Evolutionary conservation across 2,888 invertebrate genomes (phyloP).

Genomic region (Brenthis daphne): DNA sequence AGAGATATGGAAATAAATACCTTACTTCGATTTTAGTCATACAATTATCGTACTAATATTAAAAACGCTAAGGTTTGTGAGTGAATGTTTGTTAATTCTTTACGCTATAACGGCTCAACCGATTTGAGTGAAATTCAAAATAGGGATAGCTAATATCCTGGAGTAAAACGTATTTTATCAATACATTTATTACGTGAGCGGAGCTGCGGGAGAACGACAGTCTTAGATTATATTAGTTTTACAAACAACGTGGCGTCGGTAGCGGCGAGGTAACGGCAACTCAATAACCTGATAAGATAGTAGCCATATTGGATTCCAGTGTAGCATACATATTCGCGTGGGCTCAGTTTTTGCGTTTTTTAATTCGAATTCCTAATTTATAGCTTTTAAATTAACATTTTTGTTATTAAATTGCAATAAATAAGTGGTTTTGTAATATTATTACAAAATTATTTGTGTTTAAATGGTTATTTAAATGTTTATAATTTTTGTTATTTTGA

Average conservation of each 20-base stretch:
- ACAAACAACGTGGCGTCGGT: constrained; percentile 18
- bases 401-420: constrained; percentile 5
- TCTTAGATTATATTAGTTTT: too few relatives aligned
- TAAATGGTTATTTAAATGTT: too few relatives aligned
- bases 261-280: constrained; percentile 37
- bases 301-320: constrained; percentile 73
- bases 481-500: too few relatives aligned
- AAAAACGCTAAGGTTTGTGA: too few relatives aligned
- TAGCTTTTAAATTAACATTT: neutral
- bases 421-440: constrained; percentile 3
- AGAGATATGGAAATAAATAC: too few relatives aligned
- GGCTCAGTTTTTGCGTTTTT: constrained; percentile 38
- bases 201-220: too few relatives aligned
- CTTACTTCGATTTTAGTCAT: too few relatives aligned
- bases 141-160: too few relatives aligned
- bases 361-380: constrained; percentile 26
- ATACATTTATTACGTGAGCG: neutral
- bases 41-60: too few relatives aligned
- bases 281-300: constrained; percentile 61
- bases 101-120: too few relatives aligned
- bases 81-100: too few relatives aligned
- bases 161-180: neutral
- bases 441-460: neutral
- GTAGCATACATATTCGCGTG: constrained; percentile 50
- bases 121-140: too few relatives aligned